Percentiles rank a stretch among this genome's conserved stretches.
phyloP scores from a whole-genome alignment of 2,888 invertebrate species.

The Amiota minor region DNA sequence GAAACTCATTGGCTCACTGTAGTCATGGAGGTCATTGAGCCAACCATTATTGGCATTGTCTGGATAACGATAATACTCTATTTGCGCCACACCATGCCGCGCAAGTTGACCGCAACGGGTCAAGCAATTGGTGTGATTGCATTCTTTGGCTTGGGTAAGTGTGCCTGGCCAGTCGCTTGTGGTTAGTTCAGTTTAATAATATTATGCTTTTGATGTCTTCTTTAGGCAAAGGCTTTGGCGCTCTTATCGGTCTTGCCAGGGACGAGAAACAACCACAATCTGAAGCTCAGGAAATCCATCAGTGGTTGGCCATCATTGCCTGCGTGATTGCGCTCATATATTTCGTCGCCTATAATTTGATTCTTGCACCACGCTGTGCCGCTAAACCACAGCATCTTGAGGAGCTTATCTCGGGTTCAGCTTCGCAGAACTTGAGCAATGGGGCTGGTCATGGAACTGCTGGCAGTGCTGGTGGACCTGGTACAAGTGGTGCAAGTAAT shows the following conservation, averaged over 20 bases:
- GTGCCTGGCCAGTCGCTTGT: background rate
- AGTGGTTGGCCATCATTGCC: slow-evolving; percentile 79
- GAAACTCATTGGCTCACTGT: slow-evolving; percentile 79
- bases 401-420: slow-evolving; percentile 70
- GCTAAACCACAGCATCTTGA: slow-evolving; percentile 79
- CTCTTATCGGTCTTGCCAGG: slow-evolving; percentile 77
- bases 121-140: slow-evolving; percentile 86
- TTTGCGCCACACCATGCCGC: slow-evolving; percentile 85
- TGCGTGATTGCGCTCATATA: slow-evolving; percentile 80
- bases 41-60: slow-evolving; percentile 83
- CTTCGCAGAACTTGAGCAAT: slow-evolving; percentile 75
- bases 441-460: slow-evolving; percentile 45
- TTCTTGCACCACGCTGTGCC: slow-evolving; percentile 83
- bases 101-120: slow-evolving; percentile 84
- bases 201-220: background rate
- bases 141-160: slow-evolving; percentile 83
- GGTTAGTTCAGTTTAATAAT: background rate
- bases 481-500: slow-evolving; percentile 72
- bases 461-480: slow-evolving; percentile 51
- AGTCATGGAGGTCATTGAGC: slow-evolving; percentile 82
- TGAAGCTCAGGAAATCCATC: slow-evolving; percentile 75
- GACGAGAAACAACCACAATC: slow-evolving; percentile 65
- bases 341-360: slow-evolving; percentile 82
- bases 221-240: slow-evolving; percentile 83
- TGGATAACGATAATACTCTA: slow-evolving; percentile 88